Percentiles rank a stretch among this genome's conserved stretches.
Evolutionary conservation across 2,113 vertebrate species (phyloP).

Genomic region (Tragelaphus scriptus): DNA sequence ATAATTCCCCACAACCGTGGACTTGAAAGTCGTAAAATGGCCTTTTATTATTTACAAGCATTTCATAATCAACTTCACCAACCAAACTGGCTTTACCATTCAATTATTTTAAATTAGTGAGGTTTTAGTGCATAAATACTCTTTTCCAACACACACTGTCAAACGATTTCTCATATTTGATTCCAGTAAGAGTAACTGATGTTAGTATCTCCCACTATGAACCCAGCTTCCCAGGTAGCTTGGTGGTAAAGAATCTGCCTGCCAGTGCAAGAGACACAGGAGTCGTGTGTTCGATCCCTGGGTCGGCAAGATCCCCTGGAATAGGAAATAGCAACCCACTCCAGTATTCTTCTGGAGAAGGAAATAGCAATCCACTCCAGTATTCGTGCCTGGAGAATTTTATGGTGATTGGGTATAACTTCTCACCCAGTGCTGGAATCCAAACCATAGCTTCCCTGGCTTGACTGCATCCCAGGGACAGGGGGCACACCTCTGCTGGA

Average conservation of each 20-base stretch:
- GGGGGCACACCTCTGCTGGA: not conserved
- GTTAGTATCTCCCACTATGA: not conserved
- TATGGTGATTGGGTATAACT: not conserved
- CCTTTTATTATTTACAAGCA: constrained; percentile 13
- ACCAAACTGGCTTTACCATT: not conserved
- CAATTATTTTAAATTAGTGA: constrained; percentile 17
- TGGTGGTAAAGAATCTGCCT: not conserved
- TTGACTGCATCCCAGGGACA: not conserved
- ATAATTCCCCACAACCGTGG: not conserved
- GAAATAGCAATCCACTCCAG: not conserved
- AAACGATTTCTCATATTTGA: not conserved
- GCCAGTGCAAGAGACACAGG: not conserved
- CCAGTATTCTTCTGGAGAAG: not conserved
- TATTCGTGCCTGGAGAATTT: not conserved
- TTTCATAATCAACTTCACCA: constrained; percentile 12
- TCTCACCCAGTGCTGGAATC: not conserved
- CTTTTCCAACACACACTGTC: not conserved
- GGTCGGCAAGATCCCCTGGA: not conserved
- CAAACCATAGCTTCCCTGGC: not conserved
- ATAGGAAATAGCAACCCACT: not conserved
- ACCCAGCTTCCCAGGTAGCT: not conserved
- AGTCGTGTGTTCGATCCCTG: not conserved
- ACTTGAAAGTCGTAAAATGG: not conserved
- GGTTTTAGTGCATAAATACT: not conserved
- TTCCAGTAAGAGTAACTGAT: not conserved